Percentiles rank a stretch among this genome's conserved stretches.
Evolutionary conservation across 1,140 invertebrate species (phyloP).

Genomic region (Liolophura sinensis): DNA sequence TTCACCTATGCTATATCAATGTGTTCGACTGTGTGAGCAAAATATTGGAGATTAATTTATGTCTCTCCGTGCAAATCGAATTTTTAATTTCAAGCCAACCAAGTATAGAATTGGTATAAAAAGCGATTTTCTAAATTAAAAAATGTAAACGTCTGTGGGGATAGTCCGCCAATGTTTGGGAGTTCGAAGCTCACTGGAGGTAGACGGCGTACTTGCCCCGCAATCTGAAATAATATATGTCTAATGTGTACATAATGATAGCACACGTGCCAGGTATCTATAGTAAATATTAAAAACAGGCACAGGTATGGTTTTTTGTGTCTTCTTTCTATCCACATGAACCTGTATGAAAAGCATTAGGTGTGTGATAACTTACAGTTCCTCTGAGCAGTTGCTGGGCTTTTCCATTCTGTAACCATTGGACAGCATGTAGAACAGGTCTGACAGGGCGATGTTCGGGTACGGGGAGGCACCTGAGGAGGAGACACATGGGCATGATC

Average conservation of each 20-base stretch:
- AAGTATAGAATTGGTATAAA: not conserved
- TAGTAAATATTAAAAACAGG: not conserved
- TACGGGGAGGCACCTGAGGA: constrained; percentile 52
- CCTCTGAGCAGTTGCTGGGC: constrained; percentile 54
- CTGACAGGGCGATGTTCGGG: constrained; percentile 52
- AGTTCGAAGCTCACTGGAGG: not conserved
- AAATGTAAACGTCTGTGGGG: too few relatives aligned
- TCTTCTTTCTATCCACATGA: not conserved
- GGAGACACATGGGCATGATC: too few relatives aligned
- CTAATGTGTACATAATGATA: too few relatives aligned
- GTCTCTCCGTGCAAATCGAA: too few relatives aligned
- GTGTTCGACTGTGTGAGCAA: too few relatives aligned
- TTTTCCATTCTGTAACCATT: constrained; percentile 55
- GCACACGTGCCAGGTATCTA: not conserved
- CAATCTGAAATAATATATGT: too few relatives aligned
- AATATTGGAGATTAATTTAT: too few relatives aligned
- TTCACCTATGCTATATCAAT: too few relatives aligned
- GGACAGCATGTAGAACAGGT: constrained; percentile 49
- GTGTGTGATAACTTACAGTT: constrained; percentile 43
- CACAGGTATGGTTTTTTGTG: not conserved
- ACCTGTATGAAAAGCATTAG: too few relatives aligned
- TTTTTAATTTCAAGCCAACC: too few relatives aligned
- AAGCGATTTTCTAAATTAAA: too few relatives aligned
- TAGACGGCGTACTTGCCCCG: too few relatives aligned
- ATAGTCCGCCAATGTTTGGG: not conserved